A percentile compares a stretch with the other conserved stretches of the same genome.
phyloP scores from a whole-genome alignment of 2,113 vertebrate species.

The Anguilla japonica region DNA sequence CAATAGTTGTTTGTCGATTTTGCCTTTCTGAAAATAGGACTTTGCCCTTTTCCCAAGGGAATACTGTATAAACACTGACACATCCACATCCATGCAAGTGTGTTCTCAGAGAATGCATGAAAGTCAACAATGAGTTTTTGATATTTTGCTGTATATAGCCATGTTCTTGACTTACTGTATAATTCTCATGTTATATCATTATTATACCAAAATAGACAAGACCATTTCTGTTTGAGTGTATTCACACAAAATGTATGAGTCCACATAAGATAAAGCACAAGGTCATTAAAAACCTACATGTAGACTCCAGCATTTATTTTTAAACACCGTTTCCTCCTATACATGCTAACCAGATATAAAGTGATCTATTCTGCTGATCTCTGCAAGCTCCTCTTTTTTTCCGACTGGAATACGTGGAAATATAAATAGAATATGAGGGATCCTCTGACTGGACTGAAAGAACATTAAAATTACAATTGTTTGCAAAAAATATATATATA shows the following conservation, averaged over 20 bases:
- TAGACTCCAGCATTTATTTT: neutral
- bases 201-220: neutral
- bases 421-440: no score
- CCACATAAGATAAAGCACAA: neutral
- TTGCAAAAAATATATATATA: neutral
- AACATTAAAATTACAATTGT: neutral
- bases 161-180: neutral
- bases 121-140: neutral
- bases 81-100: neutral
- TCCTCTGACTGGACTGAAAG: no score
- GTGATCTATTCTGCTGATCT: neutral
- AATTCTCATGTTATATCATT: neutral
- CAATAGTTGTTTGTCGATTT: neutral
- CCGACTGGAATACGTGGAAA: neutral
- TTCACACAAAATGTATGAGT: neutral
- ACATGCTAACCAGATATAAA: neutral
- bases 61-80: neutral
- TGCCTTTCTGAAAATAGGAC: neutral
- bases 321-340: neutral
- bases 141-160: neutral
- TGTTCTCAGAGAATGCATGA: neutral
- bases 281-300: neutral
- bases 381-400: neutral
- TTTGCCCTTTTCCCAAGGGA: neutral
- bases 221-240: neutral